A percentile compares a stretch with the other conserved stretches of the same genome.
Conservation (phyloP, 2,888 invertebrate species). For the Ormia ochracea region DNA sequence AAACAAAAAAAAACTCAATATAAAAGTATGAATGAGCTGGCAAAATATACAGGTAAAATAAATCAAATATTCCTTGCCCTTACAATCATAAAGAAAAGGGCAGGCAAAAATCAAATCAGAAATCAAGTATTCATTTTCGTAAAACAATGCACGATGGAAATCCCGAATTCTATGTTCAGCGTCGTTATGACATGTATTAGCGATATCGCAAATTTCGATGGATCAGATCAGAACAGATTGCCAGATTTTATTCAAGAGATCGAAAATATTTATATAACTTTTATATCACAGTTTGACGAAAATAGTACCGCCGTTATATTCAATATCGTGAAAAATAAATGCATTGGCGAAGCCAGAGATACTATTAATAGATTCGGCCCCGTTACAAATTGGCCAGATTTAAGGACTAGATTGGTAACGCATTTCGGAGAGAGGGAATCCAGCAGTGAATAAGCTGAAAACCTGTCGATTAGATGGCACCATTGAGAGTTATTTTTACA, state of each 20-base stretch:
- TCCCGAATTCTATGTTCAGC: neutral
- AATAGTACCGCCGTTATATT: neutral
- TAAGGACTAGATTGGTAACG: neutral
- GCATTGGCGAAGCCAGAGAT: neutral
- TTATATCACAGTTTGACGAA: neutral
- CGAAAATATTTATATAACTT: neutral
- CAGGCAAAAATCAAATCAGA: too few relatives aligned
- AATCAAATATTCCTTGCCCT: too few relatives aligned
- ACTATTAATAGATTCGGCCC: neutral
- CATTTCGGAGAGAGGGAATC: conserved; percentile 4
- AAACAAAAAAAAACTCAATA: too few relatives aligned
- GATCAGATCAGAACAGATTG: neutral
- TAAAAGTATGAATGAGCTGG: too few relatives aligned
- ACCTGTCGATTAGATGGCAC: neutral
- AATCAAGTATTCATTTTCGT: too few relatives aligned
- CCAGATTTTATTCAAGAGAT: neutral
- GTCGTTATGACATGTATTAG: neutral
- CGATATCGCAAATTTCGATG: neutral
- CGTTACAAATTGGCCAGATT: too few relatives aligned
- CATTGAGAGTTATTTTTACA: too few relatives aligned
- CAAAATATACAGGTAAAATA: too few relatives aligned
- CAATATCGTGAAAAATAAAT: neutral
- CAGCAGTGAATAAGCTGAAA: neutral
- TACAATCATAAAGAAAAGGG: too few relatives aligned
- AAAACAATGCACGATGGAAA: neutral